Base-by-base conservation (phyloP, 2,888 invertebrate species). In the Tinea trinotella region DNA sequence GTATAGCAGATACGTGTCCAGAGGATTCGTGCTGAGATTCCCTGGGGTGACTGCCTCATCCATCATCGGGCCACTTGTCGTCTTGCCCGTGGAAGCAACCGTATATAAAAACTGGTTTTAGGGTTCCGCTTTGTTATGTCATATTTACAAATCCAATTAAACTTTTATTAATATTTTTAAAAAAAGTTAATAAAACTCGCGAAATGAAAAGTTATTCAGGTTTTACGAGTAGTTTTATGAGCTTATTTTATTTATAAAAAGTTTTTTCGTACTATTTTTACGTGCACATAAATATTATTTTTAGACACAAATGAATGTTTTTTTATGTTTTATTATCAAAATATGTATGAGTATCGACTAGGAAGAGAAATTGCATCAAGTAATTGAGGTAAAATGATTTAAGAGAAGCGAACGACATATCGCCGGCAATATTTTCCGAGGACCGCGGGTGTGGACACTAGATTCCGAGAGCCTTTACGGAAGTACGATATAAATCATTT, bases 311-410 rank as follows among this genome's bases (percentile, higher is more conserved):
- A n/a, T n/a, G n/a, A n/a, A n/a, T n/a, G n/a, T n/a, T n/a, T n/a
- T n/a, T n/a, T n/a, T n/a, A n/a, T n/a, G n/a, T n/a, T n/a, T n/a
- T n/a, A n/a, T n/a, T n/a, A n/a, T n/a, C n/a, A n/a, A n/a, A 22
- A 22, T 22, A 22, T 22, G 22, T 30, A 30, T 30, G 30, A 22
- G 22, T 22, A 22, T 22, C 22, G 22, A 2, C 30, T 15, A 40
- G 6, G 13, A 13, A 13, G 18, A 18, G 19, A 48, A 48, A 48
- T 18, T 17, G n/a, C 48, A 18, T 48, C 20, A 20, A 20, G 30
- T 48, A 48, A 48, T 48, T 48, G 48, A 48, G 48, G 48, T 48
- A 48, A 48, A 48, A 48, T 50, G 50, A 50, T 50, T 50, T 50
- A 50, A 9, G 19, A 18, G n/a, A 19, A 13, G 3, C 48, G n/a